These are phyloP conservation scores for Drosophila multiciliata DNA, from an alignment of 2,888 invertebrate species.

Conservation along the genomic window DNA sequence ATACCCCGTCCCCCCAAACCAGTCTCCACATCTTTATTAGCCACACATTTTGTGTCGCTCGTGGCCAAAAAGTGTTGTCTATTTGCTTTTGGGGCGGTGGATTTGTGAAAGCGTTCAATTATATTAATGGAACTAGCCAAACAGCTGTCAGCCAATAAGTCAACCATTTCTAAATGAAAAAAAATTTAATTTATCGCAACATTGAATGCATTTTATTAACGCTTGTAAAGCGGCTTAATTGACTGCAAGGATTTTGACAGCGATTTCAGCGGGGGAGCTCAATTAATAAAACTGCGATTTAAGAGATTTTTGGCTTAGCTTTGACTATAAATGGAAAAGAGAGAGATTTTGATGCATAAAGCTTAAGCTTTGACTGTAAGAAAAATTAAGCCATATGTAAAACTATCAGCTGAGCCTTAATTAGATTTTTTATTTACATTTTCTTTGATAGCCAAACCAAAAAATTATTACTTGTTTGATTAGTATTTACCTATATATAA, in stretches of 20 bases:
- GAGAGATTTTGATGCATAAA: neutral
- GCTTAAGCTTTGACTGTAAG: neutral
- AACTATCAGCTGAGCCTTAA: neutral
- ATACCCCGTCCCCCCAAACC: neutral
- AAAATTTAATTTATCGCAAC: conserved; percentile 57
- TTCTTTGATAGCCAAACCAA: neutral
- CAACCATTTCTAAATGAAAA: conserved; percentile 39
- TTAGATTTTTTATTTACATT: neutral
- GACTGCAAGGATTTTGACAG: neutral
- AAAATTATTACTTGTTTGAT: neutral
- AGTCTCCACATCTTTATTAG: conserved; percentile 4
- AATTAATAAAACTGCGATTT: neutral
- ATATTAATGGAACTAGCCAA: conserved; percentile 78
- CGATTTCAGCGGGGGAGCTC: neutral
- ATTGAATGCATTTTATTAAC: conserved; percentile 41
- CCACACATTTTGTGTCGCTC: conserved; percentile 43
- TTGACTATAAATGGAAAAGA: neutral
- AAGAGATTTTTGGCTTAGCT: neutral
- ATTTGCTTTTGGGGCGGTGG: conserved; percentile 41
- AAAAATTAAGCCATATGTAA: neutral
- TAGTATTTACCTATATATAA: neutral
- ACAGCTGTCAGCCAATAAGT: conserved; percentile 46
- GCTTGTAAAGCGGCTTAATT: conserved; percentile 9
- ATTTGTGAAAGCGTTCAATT: conserved; percentile 83
- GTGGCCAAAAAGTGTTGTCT: conserved; percentile 41